Evolutionary conservation across 2,888 invertebrate species (phyloP).

Genomic region (Eubasilissa splendida): DNA sequence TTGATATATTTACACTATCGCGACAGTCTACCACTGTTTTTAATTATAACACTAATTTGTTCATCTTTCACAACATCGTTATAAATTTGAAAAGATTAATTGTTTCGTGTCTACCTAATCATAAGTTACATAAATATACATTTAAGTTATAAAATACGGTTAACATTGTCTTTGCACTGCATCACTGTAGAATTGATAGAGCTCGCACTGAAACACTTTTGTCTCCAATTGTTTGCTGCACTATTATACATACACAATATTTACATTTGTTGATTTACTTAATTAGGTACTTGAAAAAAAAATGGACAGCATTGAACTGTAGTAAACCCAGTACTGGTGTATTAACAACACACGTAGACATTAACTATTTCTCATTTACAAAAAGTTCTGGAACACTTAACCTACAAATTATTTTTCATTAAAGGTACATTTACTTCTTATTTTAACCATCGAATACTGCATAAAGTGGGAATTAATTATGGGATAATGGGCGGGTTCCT

Average conservation of each 20-base stretch:
- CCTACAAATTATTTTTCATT: not conserved
- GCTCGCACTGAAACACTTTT: conserved; percentile 52
- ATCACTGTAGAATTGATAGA: conserved; percentile 30
- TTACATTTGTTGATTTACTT: conserved; percentile 37
- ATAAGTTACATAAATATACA: conserved; percentile 54
- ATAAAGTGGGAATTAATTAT: not conserved
- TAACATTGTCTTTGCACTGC: conserved; percentile 50
- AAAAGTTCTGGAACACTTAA: not conserved
- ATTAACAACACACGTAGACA: not conserved
- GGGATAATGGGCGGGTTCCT: not conserved
- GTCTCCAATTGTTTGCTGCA: conserved; percentile 39
- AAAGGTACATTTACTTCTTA: not conserved
- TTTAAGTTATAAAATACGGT: conserved; percentile 31
- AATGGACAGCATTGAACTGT: conserved; percentile 28
- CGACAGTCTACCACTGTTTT: conserved; percentile 50
- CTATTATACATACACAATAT: conserved; percentile 39
- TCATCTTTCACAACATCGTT: conserved; percentile 54
- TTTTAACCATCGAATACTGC: not conserved
- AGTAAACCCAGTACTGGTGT: not conserved
- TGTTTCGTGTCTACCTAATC: conserved; percentile 58
- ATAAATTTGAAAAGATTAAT: conserved; percentile 55
- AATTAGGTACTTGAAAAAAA: conserved; percentile 5
- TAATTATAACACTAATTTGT: conserved; percentile 49
- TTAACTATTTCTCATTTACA: conserved; percentile 14
- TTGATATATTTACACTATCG: conserved; percentile 37